Evolutionary conservation across 2,888 invertebrate genomes (phyloP), one percentile per base, ranked within the genome.

Genomic region (Carpatolechia fugitivella): DNA sequence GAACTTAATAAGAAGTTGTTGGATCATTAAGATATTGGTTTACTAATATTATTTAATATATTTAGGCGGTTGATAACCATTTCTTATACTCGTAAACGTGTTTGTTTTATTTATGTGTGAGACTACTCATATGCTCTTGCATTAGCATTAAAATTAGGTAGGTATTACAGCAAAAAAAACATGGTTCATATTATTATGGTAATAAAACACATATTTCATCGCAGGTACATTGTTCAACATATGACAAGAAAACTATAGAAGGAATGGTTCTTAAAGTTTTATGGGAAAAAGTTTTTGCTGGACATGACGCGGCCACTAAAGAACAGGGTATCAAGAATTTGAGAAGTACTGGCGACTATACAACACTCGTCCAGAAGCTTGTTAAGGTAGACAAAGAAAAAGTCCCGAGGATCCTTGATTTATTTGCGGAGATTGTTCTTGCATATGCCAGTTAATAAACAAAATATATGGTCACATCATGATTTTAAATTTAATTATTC

Each of bases 251-350:
- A 68, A 80, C 78, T 1, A 55, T 88, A 14, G 86, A 88, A 7
- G 81, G 80, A 7, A 82, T 88, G 84, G 59, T 88, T 16, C 62
- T 86, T 13, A 86, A 82, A 68, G 75, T 71, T 53, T 70, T 88
- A 0, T 87, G 88, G 88, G 80, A 83, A 0, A 85, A 82, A 68
- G 84, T 84, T 0, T 88, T 77, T 56, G 63, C 65, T 3, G 68
- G 71, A n/a, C 75, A 69, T 16, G 81, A 85, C 7, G 68, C 69
- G 0, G 72, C 77, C 62, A 54, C 63, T 0, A 88, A 84, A 58
- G 82, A 85, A 63, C 41, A 66, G 11, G 79, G 84, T 0, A 86
- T 88, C 8, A 80, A 74, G 61, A 63, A 64, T 14, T 56, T 88
- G 16, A 76, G 76, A 52, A 67, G 69, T 35, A 65, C 66, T 1